Base-by-base conservation (phyloP, 2,888 invertebrate species). In the Xanthostigma xanthostigma region DNA sequence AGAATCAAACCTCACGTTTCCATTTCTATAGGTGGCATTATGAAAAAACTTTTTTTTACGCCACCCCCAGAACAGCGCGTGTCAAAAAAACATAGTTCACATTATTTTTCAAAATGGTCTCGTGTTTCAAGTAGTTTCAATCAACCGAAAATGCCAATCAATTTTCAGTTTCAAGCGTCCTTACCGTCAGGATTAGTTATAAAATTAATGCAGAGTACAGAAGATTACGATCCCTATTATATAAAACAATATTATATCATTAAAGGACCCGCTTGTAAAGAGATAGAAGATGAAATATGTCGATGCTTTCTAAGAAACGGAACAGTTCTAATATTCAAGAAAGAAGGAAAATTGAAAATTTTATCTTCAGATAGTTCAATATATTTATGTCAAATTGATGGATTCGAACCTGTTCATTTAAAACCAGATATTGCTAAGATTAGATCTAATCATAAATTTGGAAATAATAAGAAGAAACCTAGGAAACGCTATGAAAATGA, bases 271-370 rank as follows among this genome's bases (percentile, higher is more conserved):
- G 50, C 43, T 44, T 51, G 52, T 45, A 47, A 50, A 34, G 38
- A 35, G 46, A 44, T 48, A 36, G 48, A 50, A 37, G 38, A 53
- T 6, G 59, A 59, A 49, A 52, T 37, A 36, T 53, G 54, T 49
- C 59, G 64, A 47, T 63, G 60, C 51, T 64, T 61, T 52, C 53
- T 64, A 35, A 55, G 56, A 37, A 64, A 62, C 47, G 64, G 63
- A 8, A 62, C 58, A n/a, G 55, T 65, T 50, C 51, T 64, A 45
- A 62, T 63, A 54, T 64, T 63, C 50, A 50, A 60, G 36, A 52
- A 53, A 44, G 57, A 61, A 50, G 58, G 57, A n/a, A 52, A 51
- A 8, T 50, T 65, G 46, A 56, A 58, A 48, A 55, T 64, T 36
- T 36, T 48, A 10, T 42, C 33, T n/a, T 36, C 43, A 10, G 37